phyloP scores from a whole-genome alignment of 2,888 invertebrate species.

The Eupithecia abbreviata region DNA sequence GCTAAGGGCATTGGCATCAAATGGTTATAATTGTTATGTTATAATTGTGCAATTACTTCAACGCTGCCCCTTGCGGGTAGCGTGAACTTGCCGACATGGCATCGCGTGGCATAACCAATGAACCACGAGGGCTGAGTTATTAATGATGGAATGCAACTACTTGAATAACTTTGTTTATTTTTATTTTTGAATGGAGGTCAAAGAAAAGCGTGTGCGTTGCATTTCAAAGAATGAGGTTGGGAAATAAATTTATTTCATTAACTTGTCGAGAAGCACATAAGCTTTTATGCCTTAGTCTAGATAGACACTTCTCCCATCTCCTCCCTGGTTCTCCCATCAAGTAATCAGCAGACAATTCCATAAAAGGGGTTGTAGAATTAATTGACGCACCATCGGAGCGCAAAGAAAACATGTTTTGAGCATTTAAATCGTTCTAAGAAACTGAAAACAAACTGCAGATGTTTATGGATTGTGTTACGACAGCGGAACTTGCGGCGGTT shows the following conservation, averaged over 20 bases:
- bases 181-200: conserved; percentile 19
- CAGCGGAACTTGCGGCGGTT: conserved; percentile 27
- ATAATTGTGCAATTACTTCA: conserved; percentile 22
- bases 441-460: conserved; percentile 20
- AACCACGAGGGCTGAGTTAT: conserved; percentile 20
- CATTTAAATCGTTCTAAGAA: conserved; percentile 1
- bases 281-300: background rate
- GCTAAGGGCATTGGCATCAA: conserved; percentile 18
- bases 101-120: conserved; percentile 23
- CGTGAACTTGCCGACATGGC: conserved; percentile 25
- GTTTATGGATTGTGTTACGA: conserved; percentile 35
- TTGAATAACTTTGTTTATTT: conserved; percentile 18
- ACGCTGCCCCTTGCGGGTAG: conserved; percentile 17
- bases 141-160: conserved; percentile 15
- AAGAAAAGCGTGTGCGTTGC: conserved; percentile 4
- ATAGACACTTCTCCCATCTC: background rate
- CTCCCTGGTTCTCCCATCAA: background rate
- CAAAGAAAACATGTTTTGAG: background rate
- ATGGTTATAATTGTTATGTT: conserved; percentile 20
- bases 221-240: background rate
- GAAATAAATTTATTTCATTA: background rate
- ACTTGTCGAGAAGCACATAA: background rate
- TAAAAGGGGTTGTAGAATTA: background rate
- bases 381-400: background rate
- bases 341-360: background rate